A percentile compares a stretch with the other conserved stretches of the same genome.
Evolutionary conservation across 2,113 vertebrate species (phyloP).

Genomic region (Terrapene triunguis): DNA sequence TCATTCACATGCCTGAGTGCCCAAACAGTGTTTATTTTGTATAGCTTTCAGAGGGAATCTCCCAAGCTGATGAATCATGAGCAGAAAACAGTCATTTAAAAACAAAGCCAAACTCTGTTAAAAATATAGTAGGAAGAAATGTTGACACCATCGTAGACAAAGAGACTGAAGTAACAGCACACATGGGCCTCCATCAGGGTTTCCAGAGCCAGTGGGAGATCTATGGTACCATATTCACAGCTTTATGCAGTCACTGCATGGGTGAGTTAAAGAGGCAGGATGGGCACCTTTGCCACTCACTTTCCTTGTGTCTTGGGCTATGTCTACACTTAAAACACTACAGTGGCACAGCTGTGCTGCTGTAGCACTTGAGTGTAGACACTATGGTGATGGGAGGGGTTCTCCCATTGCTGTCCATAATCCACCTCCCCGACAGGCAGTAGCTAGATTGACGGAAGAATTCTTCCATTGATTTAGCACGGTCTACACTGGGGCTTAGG

Average conservation of each 20-base stretch:
- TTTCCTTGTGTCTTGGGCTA: not conserved
- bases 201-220: not conserved
- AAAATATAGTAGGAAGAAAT: not conserved
- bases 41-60: not conserved
- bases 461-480: not conserved
- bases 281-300: rapidly evolving
- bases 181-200: rapidly evolving
- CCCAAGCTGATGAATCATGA: not conserved
- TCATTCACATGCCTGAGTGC: not conserved
- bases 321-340: not conserved
- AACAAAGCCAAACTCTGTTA: not conserved
- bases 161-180: rapidly evolving
- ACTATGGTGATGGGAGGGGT: not conserved
- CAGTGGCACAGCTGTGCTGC: not conserved
- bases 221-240: rapidly evolving
- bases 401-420: not conserved
- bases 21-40: not conserved
- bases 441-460: not conserved
- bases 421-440: not conserved
- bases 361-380: not conserved
- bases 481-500: not conserved
- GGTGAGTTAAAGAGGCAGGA: not conserved
- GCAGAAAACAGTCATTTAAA: not conserved
- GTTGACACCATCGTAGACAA: not conserved
- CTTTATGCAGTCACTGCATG: rapidly evolving